A percentile compares a stretch with the other conserved stretches of the same genome.
Conservation (phyloP, 2,113 vertebrate species). For the Hydropotes inermis region DNA sequence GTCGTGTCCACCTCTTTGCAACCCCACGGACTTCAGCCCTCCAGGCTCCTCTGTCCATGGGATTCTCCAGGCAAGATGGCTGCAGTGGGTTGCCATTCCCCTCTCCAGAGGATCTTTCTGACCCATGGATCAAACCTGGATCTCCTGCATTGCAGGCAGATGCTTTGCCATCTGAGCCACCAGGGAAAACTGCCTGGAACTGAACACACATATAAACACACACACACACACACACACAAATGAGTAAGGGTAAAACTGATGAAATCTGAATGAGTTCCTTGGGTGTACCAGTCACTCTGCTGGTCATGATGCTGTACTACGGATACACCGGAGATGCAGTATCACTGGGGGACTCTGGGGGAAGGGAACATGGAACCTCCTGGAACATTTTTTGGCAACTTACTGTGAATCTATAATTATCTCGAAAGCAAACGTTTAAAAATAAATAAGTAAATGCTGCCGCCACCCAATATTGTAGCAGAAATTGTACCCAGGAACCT, state of each 20-base stretch:
- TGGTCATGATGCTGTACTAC: accelerated
- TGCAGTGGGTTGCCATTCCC: background rate
- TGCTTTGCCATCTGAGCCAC: background rate
- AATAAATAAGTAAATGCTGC: background rate
- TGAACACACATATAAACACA: background rate
- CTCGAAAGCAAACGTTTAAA: background rate
- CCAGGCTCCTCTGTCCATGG: background rate
- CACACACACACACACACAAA: background rate
- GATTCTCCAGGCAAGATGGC: background rate
- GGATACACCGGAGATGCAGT: accelerated
- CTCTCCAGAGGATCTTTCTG: background rate
- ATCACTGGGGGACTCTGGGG: accelerated
- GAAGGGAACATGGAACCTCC: background rate
- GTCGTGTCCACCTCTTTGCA: background rate
- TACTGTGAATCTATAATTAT: background rate
- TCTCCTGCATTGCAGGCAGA: background rate
- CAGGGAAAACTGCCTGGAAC: background rate
- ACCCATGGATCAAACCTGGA: background rate
- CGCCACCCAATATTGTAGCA: background rate
- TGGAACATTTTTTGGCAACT: background rate
- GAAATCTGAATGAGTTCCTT: too few species aligned
- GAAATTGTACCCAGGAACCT: background rate
- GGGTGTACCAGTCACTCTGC: background rate
- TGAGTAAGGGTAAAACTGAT: accelerated
- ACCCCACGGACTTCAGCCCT: background rate